Evolutionary conservation across 2,113 vertebrate genomes (phyloP).

Genomic region (Ploceus nigricollis): DNA sequence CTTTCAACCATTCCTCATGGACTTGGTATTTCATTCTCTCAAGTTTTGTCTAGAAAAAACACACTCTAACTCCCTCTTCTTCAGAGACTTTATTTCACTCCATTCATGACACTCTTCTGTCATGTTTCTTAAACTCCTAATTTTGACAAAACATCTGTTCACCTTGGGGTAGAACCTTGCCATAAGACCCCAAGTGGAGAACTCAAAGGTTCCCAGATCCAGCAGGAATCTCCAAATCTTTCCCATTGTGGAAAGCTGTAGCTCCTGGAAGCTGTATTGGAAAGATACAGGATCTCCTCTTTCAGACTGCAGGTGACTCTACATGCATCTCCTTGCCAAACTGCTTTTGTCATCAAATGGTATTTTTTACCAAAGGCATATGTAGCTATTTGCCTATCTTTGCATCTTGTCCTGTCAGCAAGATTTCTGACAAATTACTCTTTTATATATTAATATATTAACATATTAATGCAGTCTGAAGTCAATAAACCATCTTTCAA

Average conservation of each 20-base stretch:
- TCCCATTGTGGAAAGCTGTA: neutral
- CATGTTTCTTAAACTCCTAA: neutral
- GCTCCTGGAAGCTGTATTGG: neutral
- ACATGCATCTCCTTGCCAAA: neutral
- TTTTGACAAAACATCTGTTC: neutral
- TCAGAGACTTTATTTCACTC: neutral
- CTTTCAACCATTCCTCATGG: neutral
- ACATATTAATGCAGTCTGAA: neutral
- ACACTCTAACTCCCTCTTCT: neutral
- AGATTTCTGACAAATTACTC: neutral
- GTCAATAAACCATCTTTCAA: neutral
- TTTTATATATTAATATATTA: neutral
- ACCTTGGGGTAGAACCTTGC: neutral
- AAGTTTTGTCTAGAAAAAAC: neutral
- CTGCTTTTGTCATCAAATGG: neutral
- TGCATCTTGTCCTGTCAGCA: neutral
- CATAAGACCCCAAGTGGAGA: neutral
- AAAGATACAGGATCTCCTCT: neutral
- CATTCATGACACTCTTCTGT: neutral
- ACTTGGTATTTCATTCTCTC: neutral
- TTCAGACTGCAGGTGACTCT: neutral
- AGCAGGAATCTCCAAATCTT: neutral
- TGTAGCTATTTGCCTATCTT: neutral
- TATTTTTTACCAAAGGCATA: neutral
- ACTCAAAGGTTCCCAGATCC: neutral